Percentiles rank a stretch among this genome's conserved stretches.
Evolutionary conservation across 2,113 vertebrate genomes (phyloP).

Genomic region (Salvelinus sp.): DNA sequence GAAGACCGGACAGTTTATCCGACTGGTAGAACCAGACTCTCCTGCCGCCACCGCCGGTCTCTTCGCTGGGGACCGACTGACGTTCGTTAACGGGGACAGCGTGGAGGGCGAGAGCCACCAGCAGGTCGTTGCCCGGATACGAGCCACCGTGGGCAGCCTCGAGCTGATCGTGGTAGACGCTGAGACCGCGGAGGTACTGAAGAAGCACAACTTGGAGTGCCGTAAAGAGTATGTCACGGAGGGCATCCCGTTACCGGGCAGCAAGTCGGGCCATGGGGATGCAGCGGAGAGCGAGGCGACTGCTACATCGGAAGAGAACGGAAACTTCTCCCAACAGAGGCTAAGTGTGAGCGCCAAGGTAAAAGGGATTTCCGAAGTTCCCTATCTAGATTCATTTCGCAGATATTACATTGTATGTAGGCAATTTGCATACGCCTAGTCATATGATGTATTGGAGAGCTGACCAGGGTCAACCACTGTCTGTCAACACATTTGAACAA

Average conservation of each 20-base stretch:
- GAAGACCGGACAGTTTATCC: constrained; percentile 87
- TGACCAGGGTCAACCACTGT: no score
- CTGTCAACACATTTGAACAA: no score
- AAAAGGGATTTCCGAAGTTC: constrained; percentile 1
- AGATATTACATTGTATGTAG: no score
- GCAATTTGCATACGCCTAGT: no score
- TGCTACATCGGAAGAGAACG: constrained; percentile 54
- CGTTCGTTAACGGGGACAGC: constrained; percentile 87
- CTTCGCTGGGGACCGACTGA: constrained; percentile 83
- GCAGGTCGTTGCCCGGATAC: constrained; percentile 88
- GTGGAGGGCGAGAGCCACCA: constrained; percentile 91
- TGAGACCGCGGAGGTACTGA: constrained; percentile 75
- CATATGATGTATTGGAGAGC: no score
- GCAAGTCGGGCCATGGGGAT: constrained; percentile 45
- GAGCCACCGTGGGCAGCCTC: constrained; percentile 72
- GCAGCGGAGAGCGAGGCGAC: constrained; percentile 36
- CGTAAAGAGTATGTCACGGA: constrained; percentile 70
- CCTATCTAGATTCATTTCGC: no score
- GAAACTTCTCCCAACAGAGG: constrained; percentile 46
- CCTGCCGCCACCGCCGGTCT: constrained; percentile 84
- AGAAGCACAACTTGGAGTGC: constrained; percentile 71
- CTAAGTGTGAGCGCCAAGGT: constrained; percentile 56
- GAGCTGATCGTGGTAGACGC: constrained; percentile 85
- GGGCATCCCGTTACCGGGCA: constrained; percentile 64
- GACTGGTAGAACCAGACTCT: constrained; percentile 86